phyloP scores from a whole-genome alignment of 2,113 vertebrate species.

The Hemichromis elongatus region DNA sequence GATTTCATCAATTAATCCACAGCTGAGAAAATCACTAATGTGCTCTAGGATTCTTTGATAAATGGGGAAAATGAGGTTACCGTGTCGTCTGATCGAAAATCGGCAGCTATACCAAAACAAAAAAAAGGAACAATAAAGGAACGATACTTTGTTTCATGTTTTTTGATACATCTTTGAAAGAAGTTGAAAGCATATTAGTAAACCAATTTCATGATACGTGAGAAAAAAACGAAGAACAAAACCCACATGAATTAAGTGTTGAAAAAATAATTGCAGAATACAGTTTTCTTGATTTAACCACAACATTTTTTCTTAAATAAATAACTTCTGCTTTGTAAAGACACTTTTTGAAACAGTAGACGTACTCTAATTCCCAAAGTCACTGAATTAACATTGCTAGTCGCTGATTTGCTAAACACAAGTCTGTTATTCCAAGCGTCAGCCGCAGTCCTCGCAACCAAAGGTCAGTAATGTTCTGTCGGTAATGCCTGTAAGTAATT shows the following conservation, averaged over 20 bases:
- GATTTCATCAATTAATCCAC: constrained; percentile 48
- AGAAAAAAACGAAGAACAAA: constrained; percentile 17
- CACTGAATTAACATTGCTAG: constrained; percentile 84
- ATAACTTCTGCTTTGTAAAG: constrained; percentile 99
- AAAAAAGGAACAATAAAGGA: constrained; percentile 9
- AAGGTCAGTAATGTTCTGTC: constrained; percentile 36
- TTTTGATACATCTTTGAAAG: constrained; percentile 38
- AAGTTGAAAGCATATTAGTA: constrained; percentile 70
- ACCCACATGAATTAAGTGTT: constrained; percentile 61
- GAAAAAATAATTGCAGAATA: constrained; percentile 74
- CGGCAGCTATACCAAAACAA: constrained; percentile 1
- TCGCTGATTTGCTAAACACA: constrained; percentile 50
- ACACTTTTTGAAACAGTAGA: constrained; percentile 99
- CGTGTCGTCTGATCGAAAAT: constrained; percentile 23
- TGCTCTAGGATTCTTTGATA: constrained; percentile 46
- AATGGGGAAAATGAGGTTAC: constrained; percentile 29
- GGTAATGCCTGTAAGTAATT: constrained; percentile 53
- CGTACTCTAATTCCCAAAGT: constrained; percentile 95
- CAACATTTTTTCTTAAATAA: constrained; percentile 98
- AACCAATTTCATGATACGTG: constrained; percentile 52
- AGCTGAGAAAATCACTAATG: constrained; percentile 43
- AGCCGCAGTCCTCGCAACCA: constrained; percentile 39
- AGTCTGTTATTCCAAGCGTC: constrained; percentile 71
- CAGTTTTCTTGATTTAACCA: constrained; percentile 92
- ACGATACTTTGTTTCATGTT: constrained; percentile 19